phyloP scores from a whole-genome alignment of 1,140 invertebrate genomes.

The Lepidurus apus region DNA sequence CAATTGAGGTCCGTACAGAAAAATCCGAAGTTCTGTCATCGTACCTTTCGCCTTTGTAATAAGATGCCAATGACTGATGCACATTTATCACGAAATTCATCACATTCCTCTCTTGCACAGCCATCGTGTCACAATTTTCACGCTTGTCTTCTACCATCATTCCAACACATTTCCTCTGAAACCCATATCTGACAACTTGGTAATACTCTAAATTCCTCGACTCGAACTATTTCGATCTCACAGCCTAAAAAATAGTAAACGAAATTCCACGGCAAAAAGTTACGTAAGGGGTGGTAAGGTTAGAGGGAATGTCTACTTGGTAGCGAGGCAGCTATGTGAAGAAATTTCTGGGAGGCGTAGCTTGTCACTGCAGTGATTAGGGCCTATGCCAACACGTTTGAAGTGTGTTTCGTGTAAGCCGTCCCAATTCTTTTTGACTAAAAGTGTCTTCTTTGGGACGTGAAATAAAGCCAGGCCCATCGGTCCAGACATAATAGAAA shows the following conservation, averaged over 20 bases:
- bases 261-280: background rate
- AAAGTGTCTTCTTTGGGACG: background rate
- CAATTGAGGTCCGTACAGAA: too few relatives aligned
- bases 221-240: background rate
- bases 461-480: background rate
- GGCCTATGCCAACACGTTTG: slow-evolving; percentile 1
- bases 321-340: background rate
- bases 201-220: background rate
- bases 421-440: background rate
- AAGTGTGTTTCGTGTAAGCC: background rate
- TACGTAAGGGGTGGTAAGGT: background rate
- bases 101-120: background rate
- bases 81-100: background rate
- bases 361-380: slow-evolving; percentile 9
- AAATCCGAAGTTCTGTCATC: too few relatives aligned
- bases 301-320: too few relatives aligned
- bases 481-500: slow-evolving; percentile 9
- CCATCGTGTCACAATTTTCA: background rate
- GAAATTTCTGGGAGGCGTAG: background rate
- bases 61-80: background rate
- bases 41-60: background rate
- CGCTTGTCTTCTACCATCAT: background rate
- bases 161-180: slow-evolving; percentile 8
- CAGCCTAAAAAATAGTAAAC: background rate
- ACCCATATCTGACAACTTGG: background rate